Evolutionary conservation across 1,140 invertebrate genomes (phyloP).

Genomic region (Microvelia longipes): DNA sequence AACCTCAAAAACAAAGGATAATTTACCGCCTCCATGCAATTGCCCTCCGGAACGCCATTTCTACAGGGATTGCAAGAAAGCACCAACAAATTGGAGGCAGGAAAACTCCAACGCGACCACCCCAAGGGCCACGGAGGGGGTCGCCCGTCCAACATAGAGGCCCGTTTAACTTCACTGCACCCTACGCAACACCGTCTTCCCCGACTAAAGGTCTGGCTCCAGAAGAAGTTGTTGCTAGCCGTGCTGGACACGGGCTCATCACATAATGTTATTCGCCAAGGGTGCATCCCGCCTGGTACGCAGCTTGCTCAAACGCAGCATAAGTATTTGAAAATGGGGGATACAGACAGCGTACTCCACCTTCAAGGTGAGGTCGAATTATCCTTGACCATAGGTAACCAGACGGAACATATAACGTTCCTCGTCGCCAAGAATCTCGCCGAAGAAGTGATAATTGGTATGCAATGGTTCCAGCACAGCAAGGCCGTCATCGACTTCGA

Average conservation of each 20-base stretch:
- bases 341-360: neutral
- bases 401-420: neutral
- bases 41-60: neutral
- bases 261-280: neutral
- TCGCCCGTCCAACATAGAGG: neutral
- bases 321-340: no score
- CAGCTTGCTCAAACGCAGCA: neutral
- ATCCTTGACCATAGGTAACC: neutral
- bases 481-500: neutral
- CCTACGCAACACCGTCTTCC: neutral
- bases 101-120: neutral
- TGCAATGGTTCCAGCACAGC: neutral
- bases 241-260: neutral
- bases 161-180: neutral
- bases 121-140: neutral
- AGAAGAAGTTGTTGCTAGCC: neutral
- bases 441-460: neutral
- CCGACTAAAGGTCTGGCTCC: neutral
- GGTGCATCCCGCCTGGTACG: neutral
- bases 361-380: neutral
- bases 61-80: neutral
- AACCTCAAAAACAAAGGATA: no score
- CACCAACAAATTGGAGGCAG: neutral
- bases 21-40: neutral
- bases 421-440: neutral